Base-by-base conservation (phyloP, 2,888 invertebrate genomes). In the Drosophila engyochracea region DNA sequence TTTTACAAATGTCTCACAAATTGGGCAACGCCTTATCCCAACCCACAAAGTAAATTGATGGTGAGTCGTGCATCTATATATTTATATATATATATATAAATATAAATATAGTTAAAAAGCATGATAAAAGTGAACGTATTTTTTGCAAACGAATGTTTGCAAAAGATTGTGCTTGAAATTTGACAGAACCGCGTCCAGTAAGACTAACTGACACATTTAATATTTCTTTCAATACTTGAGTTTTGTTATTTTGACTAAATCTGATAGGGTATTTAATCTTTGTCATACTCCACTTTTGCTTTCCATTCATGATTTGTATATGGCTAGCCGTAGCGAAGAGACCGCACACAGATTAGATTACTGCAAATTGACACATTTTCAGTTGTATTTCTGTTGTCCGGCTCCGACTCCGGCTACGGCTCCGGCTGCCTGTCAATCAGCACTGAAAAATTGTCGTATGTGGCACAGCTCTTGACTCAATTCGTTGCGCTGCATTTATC, bases 311-410 rank as follows among this genome's bases (percentile, higher is more conserved):
- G 67, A 78, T 71, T 63, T 66, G 58, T 60, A 47, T 25, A 25
- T 65, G 79, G n/a, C 58, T 58, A 54, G 49, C 35, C 66, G 22
- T 37, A 41, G 5, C 55, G 51, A 30, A 30, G 12, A 61, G 85
- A 87, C 90, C 85, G 78, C 85, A 85, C 81, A 79, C 79, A 89
- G 90, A 85, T 85, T 87, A 85, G 85, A 85, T 85, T 89, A 85
- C 85, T 89, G 90, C 79, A 90, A 89, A 85, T 89, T 85, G 85
- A 85, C 90, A 85, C 88, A 90, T 85, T 87, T 85, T 76, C 70
- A 62, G 71, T 77, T 81, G 72, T 76, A 66, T 67, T 66, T 51
- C 31, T 35, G 41, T 58, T 44, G 53, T 33, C 16, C 39, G 33
- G 41, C 47, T 47, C 44, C 44, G 44, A 12, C 44, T 19, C 37